phyloP scores from a whole-genome alignment of 1,140 invertebrate species.

The Drosophila willistoni region DNA sequence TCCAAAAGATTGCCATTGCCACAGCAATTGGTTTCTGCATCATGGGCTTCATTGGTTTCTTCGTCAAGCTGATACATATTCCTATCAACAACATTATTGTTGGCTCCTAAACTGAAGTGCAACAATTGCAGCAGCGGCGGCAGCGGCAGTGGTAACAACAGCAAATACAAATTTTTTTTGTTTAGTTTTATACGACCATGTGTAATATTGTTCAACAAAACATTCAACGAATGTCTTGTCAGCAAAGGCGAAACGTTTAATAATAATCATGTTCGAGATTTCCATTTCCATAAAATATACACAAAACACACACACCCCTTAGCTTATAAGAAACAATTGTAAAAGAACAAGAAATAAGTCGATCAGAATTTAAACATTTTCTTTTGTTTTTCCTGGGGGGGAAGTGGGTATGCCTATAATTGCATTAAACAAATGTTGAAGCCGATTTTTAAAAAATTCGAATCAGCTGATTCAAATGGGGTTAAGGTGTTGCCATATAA shows the following conservation, averaged over 20 bases:
- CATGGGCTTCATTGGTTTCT: slow-evolving; percentile 99
- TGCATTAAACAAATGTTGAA: neutral
- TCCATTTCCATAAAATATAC: slow-evolving; percentile 55
- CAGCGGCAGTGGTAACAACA: slow-evolving; percentile 25
- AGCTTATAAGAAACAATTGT: slow-evolving; percentile 53
- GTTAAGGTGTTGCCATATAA: neutral
- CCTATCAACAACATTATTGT: slow-evolving; percentile 99
- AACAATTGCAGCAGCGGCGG: neutral
- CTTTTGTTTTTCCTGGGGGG: slow-evolving; percentile 8
- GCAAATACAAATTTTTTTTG: slow-evolving; percentile 56
- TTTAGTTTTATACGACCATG: slow-evolving; percentile 52
- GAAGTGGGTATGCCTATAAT: neutral
- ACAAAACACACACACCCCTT: slow-evolving; percentile 27
- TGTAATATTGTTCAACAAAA: slow-evolving; percentile 46
- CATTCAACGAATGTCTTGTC: slow-evolving; percentile 75
- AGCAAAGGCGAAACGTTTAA: slow-evolving; percentile 42
- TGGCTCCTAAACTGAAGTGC: slow-evolving; percentile 84
- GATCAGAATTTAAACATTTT: neutral
- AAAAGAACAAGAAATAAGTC: slow-evolving; percentile 25
- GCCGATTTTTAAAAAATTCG: neutral
- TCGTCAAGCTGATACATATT: slow-evolving; percentile 99
- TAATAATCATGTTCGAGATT: slow-evolving; percentile 51
- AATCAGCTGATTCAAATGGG: neutral
- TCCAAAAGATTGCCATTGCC: slow-evolving; percentile 99
- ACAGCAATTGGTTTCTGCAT: slow-evolving; percentile 99